Evolutionary conservation across 2,797 vertebrate genomes (phyloP), one percentile per base, ranked within the genome.

Genomic region (Clangula hyemalis): DNA sequence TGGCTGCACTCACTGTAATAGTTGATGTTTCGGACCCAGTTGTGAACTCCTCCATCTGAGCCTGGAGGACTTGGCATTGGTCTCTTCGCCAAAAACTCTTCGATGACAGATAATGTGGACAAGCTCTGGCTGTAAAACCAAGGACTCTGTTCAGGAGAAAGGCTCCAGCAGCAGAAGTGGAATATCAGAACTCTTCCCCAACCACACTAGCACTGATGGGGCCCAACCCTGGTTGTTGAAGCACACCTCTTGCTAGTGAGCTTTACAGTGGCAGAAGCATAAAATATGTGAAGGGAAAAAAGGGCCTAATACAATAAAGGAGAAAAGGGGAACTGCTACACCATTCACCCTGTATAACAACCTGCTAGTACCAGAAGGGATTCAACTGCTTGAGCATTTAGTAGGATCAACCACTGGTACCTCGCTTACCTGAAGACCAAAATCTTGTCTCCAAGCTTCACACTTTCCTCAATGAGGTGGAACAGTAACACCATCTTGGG

Each of bases 401-500:
- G n/a, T 7, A 78, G 56, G 38, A 94, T 70, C 32, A 93, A 17
- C 4, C 43, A 70, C 28, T 83, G 61, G 61, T 49, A 77, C 18
- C 88, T 69, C 38, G 87, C 96, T 94, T 97, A 99, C 99, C 99
- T 99, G 96, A 99, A 99, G 65, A 99, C 98, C 79, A 99, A 98
- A 84, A 99, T 99, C 98, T 99, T 99, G 97, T 99, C 99, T 97
- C 98, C 98, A 95, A 98, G 98, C 90, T 97, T 98, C 75, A 99
- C 98, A 36, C 99, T 99, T 95, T 99, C 99, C 27, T 99, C 99
- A 74, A 99, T 99, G 94, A 99, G 94, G 96, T 99, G 98, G 96
- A 99, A 99, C n/a, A 99, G 98, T 85, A 99, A 97, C 79, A 99
- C 98, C 99, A 99, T 99, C 97, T 99, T 99, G 58, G 99, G 99